These are phyloP conservation scores for Drosophila formosana DNA, from an alignment of 2,888 invertebrate species.

Conservation along the genomic window DNA sequence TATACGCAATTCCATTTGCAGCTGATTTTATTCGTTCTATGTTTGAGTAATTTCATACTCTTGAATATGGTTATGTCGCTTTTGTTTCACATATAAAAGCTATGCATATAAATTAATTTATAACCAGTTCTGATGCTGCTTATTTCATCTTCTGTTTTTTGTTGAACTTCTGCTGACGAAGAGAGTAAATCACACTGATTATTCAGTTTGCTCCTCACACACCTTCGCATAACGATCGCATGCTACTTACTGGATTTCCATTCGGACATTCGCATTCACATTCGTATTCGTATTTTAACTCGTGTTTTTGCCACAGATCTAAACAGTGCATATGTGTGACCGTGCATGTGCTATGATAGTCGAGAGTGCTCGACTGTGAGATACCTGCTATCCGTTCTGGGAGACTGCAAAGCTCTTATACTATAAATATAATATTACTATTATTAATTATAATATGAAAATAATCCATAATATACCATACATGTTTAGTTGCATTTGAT, in stretches of 20 bases:
- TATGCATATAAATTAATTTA: neutral
- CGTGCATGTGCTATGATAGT: constrained; percentile 6
- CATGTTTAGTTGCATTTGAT: too few species aligned
- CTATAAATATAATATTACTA: too few species aligned
- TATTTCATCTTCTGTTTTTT: constrained; percentile 35
- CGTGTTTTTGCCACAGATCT: constrained; percentile 14
- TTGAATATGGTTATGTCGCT: neutral
- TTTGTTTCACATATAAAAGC: neutral
- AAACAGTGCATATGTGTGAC: neutral
- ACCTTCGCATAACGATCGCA: constrained; percentile 36
- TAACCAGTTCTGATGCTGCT: constrained; percentile 32
- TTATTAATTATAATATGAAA: too few species aligned
- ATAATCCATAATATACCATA: too few species aligned
- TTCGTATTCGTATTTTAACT: constrained; percentile 5
- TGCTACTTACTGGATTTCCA: constrained; percentile 10
- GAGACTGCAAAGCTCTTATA: too few species aligned
- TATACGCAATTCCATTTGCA: neutral
- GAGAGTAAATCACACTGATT: constrained; percentile 36
- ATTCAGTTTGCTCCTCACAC: constrained; percentile 37
- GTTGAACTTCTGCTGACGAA: constrained; percentile 1
- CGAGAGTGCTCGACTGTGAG: neutral
- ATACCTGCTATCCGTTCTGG: too few species aligned
- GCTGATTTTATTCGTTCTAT: neutral
- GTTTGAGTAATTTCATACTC: neutral
- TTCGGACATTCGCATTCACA: constrained; percentile 7